A percentile compares a stretch with the other conserved stretches of the same genome.
Evolutionary conservation across 2,113 vertebrate genomes (phyloP).

Genomic region (Elephantulus edwardii): DNA sequence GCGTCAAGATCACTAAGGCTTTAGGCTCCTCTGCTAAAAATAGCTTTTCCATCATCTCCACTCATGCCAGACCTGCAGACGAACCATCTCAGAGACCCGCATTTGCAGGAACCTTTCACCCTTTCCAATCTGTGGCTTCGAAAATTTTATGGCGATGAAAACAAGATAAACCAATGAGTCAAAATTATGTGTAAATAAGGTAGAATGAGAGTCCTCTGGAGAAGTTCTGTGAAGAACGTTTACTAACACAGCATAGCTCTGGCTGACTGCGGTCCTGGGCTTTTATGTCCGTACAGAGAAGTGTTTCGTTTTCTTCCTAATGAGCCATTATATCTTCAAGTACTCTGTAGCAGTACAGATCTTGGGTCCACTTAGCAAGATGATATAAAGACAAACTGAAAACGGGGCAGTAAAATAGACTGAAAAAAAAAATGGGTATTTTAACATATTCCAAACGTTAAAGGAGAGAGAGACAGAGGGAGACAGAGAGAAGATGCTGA

Average conservation of each 20-base stretch:
- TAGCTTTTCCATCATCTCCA: neutral
- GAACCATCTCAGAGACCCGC: neutral
- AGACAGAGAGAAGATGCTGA: slow-evolving; percentile 47
- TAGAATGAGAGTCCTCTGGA: no score
- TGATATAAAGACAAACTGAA: neutral
- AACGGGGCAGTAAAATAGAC: neutral
- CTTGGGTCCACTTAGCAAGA: neutral
- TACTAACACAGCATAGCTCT: no score
- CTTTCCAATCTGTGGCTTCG: neutral
- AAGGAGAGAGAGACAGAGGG: neutral
- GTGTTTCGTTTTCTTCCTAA: neutral
- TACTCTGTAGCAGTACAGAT: neutral
- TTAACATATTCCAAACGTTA: neutral
- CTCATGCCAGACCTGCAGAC: neutral
- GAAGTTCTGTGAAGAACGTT: neutral
- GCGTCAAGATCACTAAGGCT: no score
- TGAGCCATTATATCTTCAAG: neutral
- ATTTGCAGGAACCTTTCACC: neutral
- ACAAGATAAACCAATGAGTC: neutral
- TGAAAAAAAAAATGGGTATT: neutral
- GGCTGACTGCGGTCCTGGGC: neutral
- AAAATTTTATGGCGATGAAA: neutral
- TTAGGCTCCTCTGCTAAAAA: neutral
- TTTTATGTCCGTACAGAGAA: neutral
- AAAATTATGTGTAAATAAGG: neutral